Evolutionary conservation across 2,797 vertebrate species (phyloP), one percentile per base, ranked within the genome.

Genomic region (Poecilia gillii): DNA sequence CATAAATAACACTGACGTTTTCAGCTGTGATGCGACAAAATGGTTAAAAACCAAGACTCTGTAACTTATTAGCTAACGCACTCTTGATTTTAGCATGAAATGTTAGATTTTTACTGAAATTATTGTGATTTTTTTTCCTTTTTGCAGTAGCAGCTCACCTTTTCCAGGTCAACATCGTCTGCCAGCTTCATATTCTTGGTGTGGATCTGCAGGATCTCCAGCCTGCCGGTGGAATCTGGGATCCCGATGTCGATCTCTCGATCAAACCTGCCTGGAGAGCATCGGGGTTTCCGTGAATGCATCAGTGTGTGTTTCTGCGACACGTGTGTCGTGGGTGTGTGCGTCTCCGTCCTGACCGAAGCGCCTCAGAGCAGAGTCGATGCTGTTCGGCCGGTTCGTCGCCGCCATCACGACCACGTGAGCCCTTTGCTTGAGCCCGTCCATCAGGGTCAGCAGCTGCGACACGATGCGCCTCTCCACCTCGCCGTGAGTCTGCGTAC

Each of bases 351-450:
- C 70, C 90, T 96, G 92, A 99, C 98, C 98, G 0, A 99, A 99
- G 91, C 97, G 92, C 81, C 98, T 95, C 72, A 99, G 96, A 7
- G 98, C 98, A 1, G 97, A 94, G 82, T 99, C 98, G 33, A 99
- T 96, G 93, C 98, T 99, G 93, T 99, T 99, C 0, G 98, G 98
- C 92, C 98, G 96, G 94, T 99, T 99, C 85, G 98, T 99, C 82
- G 98, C 98, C 87, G 97, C 98, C 98, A 99, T 99, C 74, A 99
- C 98, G 0, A 99, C 97, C 74, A 99, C 98, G 0, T 99, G 98
- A 11, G 97, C 97, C 89, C 98, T 96, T 91, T 99, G 98, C 83
- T 99, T 99, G 84, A 99, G 93, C 16, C 98, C 98, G 0, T 99
- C 98, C 98, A 99, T 99, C 59, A 99, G 95, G 41, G 98, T 99